A percentile compares a stretch with the other conserved stretches of the same genome.
These are phyloP conservation scores for Amphipoea oculea DNA, from an alignment of 2,888 invertebrate species.

Conservation along the genomic window DNA sequence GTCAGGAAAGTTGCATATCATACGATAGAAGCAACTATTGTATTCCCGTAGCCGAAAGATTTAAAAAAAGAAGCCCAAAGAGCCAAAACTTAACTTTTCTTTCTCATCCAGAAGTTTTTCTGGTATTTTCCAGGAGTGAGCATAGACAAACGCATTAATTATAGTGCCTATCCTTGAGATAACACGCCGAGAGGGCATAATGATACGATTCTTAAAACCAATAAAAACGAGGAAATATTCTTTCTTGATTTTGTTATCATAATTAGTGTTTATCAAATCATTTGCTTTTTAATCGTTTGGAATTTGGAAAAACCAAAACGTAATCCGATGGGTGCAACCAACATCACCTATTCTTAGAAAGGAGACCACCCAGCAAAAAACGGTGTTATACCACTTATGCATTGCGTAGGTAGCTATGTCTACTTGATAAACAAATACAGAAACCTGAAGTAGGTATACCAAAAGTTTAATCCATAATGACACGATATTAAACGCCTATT, in stretches of 20 bases:
- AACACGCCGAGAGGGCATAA: not conserved
- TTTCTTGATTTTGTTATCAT: not conserved
- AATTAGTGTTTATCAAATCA: not conserved
- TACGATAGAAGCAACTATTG: not conserved
- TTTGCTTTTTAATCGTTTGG: not conserved
- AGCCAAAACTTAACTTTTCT: not conserved
- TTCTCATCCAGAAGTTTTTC: not conserved
- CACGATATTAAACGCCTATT: slow-evolving; percentile 81
- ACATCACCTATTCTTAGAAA: slow-evolving; percentile 19
- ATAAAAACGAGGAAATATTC: too few species aligned
- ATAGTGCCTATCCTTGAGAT: not conserved
- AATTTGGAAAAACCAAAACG: not conserved
- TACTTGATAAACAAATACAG: slow-evolving; percentile 12
- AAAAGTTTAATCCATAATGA: slow-evolving; percentile 72
- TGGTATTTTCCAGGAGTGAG: not conserved
- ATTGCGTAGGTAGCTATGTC: not conserved
- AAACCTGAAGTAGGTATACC: slow-evolving; percentile 33
- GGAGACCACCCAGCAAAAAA: slow-evolving; percentile 45
- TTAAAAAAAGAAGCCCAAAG: not conserved
- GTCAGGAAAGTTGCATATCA: not conserved
- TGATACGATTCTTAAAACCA: not conserved
- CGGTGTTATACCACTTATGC: not conserved
- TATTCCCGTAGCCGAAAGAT: not conserved
- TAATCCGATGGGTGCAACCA: not conserved
- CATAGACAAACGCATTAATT: not conserved